These are phyloP conservation scores for Hydriomena furcata DNA, from an alignment of 2,888 invertebrate genomes.

Conservation along the genomic window DNA sequence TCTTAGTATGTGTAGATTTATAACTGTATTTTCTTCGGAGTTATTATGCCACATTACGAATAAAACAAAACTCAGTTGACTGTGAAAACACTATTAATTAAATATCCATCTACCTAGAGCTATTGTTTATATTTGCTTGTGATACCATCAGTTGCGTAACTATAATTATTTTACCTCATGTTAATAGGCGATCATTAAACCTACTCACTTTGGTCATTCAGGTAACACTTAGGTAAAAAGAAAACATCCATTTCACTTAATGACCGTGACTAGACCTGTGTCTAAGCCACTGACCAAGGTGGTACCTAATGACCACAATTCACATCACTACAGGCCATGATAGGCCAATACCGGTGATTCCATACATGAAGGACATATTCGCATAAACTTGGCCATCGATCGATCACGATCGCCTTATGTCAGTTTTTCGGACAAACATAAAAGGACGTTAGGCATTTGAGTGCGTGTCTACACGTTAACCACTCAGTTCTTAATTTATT, in stretches of 20 bases:
- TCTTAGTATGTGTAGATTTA: too few relatives aligned
- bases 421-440: too few relatives aligned
- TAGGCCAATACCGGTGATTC: too few relatives aligned
- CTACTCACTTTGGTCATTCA: slow-evolving; percentile 11
- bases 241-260: slow-evolving; percentile 15
- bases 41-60: not conserved
- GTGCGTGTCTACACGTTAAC: too few relatives aligned
- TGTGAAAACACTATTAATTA: slow-evolving; percentile 13
- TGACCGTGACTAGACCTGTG: slow-evolving; percentile 1
- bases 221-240: slow-evolving; percentile 17
- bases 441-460: too few relatives aligned
- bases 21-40: not conserved
- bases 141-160: slow-evolving; percentile 15
- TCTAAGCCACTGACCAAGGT: slow-evolving; percentile 5
- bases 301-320: too few relatives aligned
- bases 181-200: slow-evolving; percentile 19
- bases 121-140: too few relatives aligned
- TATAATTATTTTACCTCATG: slow-evolving; percentile 15
- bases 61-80: not conserved
- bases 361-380: too few relatives aligned
- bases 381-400: too few relatives aligned
- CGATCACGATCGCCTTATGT: too few relatives aligned
- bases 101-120: slow-evolving; percentile 9
- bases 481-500: too few relatives aligned
- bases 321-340: too few relatives aligned